A percentile compares a stretch with the other conserved stretches of the same genome.
Conservation (phyloP, 2,888 invertebrate genomes). For the Geotrupes spiniger region DNA sequence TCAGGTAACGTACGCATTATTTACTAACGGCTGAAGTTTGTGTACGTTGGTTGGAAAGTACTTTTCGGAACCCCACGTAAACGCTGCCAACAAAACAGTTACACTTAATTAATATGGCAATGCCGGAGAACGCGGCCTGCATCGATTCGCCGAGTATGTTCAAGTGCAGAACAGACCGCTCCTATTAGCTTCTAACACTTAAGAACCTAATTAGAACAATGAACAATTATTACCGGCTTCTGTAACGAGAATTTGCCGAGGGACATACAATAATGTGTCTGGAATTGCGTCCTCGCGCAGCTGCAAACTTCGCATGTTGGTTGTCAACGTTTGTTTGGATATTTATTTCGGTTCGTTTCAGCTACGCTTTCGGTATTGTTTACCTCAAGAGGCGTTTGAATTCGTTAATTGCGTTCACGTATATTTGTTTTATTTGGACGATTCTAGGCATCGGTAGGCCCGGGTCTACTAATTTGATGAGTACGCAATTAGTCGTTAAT, state of each 20-base stretch:
- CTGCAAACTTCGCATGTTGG: too few relatives aligned
- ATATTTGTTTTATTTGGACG: too few relatives aligned
- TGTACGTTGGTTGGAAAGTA: neutral
- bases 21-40: neutral
- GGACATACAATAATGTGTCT: slow-evolving; percentile 31
- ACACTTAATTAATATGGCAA: slow-evolving; percentile 2
- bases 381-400: neutral
- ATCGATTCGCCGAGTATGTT: slow-evolving; percentile 4
- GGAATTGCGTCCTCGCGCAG: slow-evolving; percentile 23
- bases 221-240: slow-evolving; percentile 30
- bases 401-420: too few relatives aligned
- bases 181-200: slow-evolving; percentile 25
- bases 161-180: slow-evolving; percentile 6
- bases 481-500: too few relatives aligned
- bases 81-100: slow-evolving; percentile 3
- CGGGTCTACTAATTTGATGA: too few relatives aligned
- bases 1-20: too few relatives aligned
- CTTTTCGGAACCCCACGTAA: neutral
- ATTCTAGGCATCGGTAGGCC: too few relatives aligned
- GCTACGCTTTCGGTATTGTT: neutral
- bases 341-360: neutral
- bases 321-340: too few relatives aligned
- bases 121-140: neutral
- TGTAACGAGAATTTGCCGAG: slow-evolving; percentile 28
- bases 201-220: slow-evolving; percentile 32